Base-by-base conservation (phyloP, 2,888 invertebrate genomes). In the Xestia xanthographa region DNA sequence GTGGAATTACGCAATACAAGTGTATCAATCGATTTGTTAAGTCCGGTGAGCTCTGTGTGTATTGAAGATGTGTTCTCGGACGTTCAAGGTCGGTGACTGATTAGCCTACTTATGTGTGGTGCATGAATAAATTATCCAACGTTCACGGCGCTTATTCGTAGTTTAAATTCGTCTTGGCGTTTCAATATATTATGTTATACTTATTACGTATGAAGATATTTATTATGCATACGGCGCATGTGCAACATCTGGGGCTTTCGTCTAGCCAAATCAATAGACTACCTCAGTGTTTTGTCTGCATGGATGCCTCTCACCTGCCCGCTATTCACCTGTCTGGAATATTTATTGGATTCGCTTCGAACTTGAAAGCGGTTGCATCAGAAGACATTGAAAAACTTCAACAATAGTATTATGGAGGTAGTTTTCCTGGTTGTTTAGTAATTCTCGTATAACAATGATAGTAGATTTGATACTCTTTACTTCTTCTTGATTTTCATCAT, bases 21-120 rank as follows among this genome's bases (percentile, higher is more conserved):
- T 87, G 83, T 79, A 81, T 83, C 83, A 87, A 91, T 92, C 91
- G 85, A 90, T 90, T 84, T 72, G 78, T 75, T 85, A 72, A 84
- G 85, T 86, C 78, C 72, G 75, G 75, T 83, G 77, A 75, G 77
- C 77, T 82, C 78, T 84, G 78, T 79, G 86, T 76, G 75, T 79
- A 48, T 75, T 80, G 77, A 83, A 87, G 90, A 93, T 93, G 93
- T 90, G 85, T 83, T 89, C 88, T 86, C 87, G 87, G 79, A 77
- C 89, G 77, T 78, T 74, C 89, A 92, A 94, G 94, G 94, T 94
- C 90, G 86, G 88, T 88, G 90, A 78, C 80, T 82, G 82, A 87
- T 88, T 81, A 85, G 72, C 76, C 66, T 62, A 76, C 72, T 66
- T 79, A 58, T 43, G 66, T 75, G 72, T 68, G 74, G 70, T 85